Evolutionary conservation across 2,113 vertebrate genomes (phyloP).

Genomic region (Oxyruncus cristatus): DNA sequence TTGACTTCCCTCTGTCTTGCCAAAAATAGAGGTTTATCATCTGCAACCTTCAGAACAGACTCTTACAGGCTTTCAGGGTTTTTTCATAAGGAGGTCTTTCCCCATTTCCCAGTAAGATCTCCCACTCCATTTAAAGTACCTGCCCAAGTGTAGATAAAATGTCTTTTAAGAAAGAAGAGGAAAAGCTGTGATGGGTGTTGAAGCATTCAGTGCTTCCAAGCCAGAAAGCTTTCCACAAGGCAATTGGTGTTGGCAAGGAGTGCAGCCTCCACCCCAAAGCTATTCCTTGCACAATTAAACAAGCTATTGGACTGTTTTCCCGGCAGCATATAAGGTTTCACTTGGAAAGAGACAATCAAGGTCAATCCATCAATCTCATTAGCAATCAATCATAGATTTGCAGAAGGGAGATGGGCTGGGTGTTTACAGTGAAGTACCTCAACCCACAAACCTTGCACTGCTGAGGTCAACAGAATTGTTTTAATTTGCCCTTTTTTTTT

Average conservation of each 20-base stretch:
- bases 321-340: slow-evolving; percentile 24
- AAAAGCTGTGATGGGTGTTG: background rate
- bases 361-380: background rate
- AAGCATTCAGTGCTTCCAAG: slow-evolving; percentile 17
- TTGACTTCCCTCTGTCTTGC: slow-evolving; percentile 9
- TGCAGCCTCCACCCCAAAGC: slow-evolving; percentile 25
- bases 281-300: slow-evolving; percentile 36
- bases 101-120: background rate
- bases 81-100: background rate
- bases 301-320: slow-evolving; percentile 29
- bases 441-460: background rate
- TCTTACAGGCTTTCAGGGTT: background rate
- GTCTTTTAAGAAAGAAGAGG: background rate
- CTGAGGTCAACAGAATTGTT: background rate
- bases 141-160: background rate
- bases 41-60: background rate
- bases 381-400: background rate
- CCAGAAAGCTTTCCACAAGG: slow-evolving; percentile 51
- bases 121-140: background rate
- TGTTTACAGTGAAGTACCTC: background rate
- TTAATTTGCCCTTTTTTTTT: background rate
- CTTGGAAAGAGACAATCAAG: slow-evolving; percentile 25
- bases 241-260: slow-evolving; percentile 42
- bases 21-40: background rate
- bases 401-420: background rate